Evolutionary conservation across 2,888 invertebrate species (phyloP).

Genomic region (Phania funesta): DNA sequence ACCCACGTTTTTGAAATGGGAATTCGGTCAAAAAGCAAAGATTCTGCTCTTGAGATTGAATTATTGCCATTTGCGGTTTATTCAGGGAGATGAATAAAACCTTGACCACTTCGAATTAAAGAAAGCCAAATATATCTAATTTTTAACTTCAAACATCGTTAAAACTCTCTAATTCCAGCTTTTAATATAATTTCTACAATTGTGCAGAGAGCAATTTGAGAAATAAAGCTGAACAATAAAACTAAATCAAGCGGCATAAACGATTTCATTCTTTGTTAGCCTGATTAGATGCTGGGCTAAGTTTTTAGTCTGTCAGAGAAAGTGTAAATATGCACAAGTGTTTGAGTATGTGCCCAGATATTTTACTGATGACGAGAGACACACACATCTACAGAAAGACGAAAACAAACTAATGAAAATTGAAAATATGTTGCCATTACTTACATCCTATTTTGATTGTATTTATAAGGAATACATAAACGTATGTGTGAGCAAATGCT

Average conservation of each 20-base stretch:
- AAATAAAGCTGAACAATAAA: too few relatives aligned
- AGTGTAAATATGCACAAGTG: background rate
- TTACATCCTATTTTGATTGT: slow-evolving; percentile 19
- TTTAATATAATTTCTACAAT: too few relatives aligned
- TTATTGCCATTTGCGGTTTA: too few relatives aligned
- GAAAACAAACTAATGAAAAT: slow-evolving; percentile 46
- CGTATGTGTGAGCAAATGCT: background rate
- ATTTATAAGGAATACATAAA: background rate
- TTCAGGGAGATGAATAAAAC: too few relatives aligned
- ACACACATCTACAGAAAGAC: background rate
- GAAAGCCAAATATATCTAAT: too few relatives aligned
- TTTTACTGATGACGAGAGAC: slow-evolving; percentile 10
- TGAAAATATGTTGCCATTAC: slow-evolving; percentile 56
- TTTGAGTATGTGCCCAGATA: background rate
- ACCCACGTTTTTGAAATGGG: too few relatives aligned
- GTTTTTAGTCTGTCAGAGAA: background rate
- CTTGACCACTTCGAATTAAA: too few relatives aligned
- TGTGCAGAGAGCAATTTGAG: too few relatives aligned
- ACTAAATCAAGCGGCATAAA: background rate
- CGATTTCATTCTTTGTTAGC: background rate
- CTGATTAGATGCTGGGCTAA: background rate
- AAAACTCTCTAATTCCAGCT: too few relatives aligned
- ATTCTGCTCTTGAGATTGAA: too few relatives aligned
- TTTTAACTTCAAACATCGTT: too few relatives aligned
- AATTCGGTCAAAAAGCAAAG: too few relatives aligned